phyloP scores from a whole-genome alignment of 2,888 invertebrate species.

The Sminthurides aquaticus region DNA sequence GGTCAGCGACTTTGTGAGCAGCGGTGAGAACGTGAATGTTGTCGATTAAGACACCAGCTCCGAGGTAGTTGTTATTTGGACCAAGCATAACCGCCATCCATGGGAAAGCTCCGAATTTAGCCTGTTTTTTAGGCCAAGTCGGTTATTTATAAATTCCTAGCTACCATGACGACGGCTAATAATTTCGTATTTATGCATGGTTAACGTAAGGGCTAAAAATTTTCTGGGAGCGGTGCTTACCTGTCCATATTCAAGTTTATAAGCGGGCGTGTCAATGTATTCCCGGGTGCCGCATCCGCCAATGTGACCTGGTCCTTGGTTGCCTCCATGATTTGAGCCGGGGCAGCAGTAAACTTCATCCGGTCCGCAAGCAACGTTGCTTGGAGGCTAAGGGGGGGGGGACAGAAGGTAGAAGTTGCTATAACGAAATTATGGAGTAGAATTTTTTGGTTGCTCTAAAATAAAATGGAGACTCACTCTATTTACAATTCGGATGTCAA shows the following conservation, averaged over 20 bases:
- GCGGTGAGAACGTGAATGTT: conserved; percentile 63
- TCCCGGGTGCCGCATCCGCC: conserved; percentile 31
- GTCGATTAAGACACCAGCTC: conserved; percentile 65
- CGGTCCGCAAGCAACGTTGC: conserved; percentile 31
- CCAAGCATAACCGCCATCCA: conserved; percentile 62
- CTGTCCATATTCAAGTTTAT: conserved; percentile 35
- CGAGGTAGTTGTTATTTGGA: conserved; percentile 58
- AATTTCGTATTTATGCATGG: no score
- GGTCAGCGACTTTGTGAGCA: conserved; percentile 60
- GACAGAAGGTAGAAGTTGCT: not conserved
- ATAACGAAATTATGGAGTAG: no score
- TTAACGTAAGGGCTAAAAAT: no score
- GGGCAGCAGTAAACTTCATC: conserved; percentile 39
- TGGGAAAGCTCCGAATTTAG: conserved; percentile 62
- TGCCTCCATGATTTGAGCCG: not conserved
- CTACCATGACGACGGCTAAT: no score
- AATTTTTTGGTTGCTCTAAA: not conserved
- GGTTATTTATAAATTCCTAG: no score
- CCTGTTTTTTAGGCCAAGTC: conserved; percentile 43
- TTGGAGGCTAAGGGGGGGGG: conserved; percentile 27
- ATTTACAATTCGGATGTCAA: conserved; percentile 44
- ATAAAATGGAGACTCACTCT: conserved; percentile 31
- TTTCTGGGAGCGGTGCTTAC: no score
- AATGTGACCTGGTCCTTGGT: conserved; percentile 4
- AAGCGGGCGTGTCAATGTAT: conserved; percentile 34